Conservation (phyloP, 2,113 vertebrate genomes). For the Triplophysa siluroides region DNA sequence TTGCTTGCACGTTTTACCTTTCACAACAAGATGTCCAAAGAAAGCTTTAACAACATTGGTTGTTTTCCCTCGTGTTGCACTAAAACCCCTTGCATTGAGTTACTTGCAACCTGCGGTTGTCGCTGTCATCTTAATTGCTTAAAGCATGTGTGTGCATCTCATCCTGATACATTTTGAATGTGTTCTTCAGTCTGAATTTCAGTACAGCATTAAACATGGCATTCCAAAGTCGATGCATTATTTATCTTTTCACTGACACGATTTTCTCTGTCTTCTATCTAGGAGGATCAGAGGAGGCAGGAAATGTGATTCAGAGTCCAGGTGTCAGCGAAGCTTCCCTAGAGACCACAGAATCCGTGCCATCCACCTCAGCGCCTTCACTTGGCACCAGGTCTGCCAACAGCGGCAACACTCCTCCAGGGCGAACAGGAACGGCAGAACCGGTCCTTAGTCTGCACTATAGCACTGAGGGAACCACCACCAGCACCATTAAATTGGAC, state of each 20-base stretch:
- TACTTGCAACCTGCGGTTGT: slow-evolving; percentile 5
- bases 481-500: slow-evolving; percentile 97
- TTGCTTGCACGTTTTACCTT: slow-evolving; percentile 9
- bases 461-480: slow-evolving; percentile 97
- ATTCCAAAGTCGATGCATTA: too few relatives aligned
- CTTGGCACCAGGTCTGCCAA: slow-evolving; percentile 9
- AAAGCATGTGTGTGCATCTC: background rate
- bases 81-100: background rate
- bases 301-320: slow-evolving; percentile 40
- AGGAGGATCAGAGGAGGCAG: slow-evolving; percentile 79
- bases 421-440: slow-evolving; percentile 81
- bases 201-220: too few relatives aligned
- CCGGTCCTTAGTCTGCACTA: slow-evolving; percentile 96
- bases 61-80: background rate
- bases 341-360: slow-evolving; percentile 24
- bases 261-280: slow-evolving; percentile 54
- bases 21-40: slow-evolving; percentile 16
- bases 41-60: background rate
- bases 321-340: background rate
- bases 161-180: background rate
- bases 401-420: background rate
- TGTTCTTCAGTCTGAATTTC: background rate
- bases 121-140: background rate
- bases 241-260: slow-evolving; percentile 2
- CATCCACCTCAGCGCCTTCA: slow-evolving; percentile 16